Evolutionary conservation across 2,797 vertebrate species (phyloP), one percentile per base, ranked within the genome.

Genomic region (Urocyon cinereoargenteus): DNA sequence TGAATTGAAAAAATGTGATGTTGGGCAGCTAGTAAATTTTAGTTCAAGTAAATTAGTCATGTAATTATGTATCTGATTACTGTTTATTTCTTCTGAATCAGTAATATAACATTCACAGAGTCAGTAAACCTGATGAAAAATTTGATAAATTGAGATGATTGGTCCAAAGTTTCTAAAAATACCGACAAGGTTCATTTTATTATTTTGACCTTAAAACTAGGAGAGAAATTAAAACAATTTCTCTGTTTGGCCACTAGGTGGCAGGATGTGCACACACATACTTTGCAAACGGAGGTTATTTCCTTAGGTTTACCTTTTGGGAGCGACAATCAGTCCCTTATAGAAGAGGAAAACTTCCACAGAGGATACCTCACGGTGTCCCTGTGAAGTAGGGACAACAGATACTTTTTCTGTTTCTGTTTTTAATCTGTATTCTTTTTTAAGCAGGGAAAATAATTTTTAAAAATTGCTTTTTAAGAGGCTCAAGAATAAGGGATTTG

Each of bases 191-290:
- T 91, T 61, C 31, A 6, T 73, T 92, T 73, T 2, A 6, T 88
- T 82, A 34, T 55, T 66, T 88, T 88, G 68, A 86, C 31, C 45
- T 75, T 34, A 79, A 28, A 45, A 78, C 6, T 15, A 77, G 55
- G 40, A 92, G 15, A 22, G 31, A 51, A 51, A 16, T 86, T 85
- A 45, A 90, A 66, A 31, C 36, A 2, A 61, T 83, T 81, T 85
- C 21, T 89, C 3, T 0, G 22, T 82, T 0, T 79, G 57, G 22
- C 90, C 98, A 93, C 84, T 75, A 96, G 97, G 90, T 97, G 98
- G 61, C 90, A 97, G 97, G 34, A 92, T 26, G 90, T 3, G 40
- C 40, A 24, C 81, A 89, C 93, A 95, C n/a, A 28, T n/a, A 87
- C 64, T 61, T 88, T 12, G 3, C 34, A 64, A 53, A n/a, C 5